These are phyloP conservation scores for Neoniphon sammara DNA, from an alignment of 2,797 vertebrate genomes.

Conservation along the genomic window DNA sequence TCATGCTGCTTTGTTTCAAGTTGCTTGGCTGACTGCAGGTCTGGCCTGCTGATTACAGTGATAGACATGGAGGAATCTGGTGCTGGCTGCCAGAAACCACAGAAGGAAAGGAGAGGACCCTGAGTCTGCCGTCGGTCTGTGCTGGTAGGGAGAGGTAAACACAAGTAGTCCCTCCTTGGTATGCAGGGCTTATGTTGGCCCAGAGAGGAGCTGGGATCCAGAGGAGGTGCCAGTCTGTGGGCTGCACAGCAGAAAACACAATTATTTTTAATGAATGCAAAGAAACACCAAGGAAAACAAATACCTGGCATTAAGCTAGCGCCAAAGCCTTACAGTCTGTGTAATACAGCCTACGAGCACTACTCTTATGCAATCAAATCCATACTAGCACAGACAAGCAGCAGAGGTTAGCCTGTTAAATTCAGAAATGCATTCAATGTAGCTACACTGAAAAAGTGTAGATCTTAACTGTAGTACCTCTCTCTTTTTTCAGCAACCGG, in stretches of 20 bases:
- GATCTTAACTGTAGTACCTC: conserved; percentile 11
- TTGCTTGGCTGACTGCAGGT: conserved; percentile 79
- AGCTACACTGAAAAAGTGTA: conserved; percentile 11
- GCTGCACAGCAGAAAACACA: conserved; percentile 71
- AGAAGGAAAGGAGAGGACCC: conserved; percentile 80
- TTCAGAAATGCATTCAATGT: conserved; percentile 33
- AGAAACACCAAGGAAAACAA: conserved; percentile 60
- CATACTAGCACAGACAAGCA: conserved; percentile 56
- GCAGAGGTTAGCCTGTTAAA: conserved; percentile 26
- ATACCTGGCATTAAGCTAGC: conserved; percentile 45
- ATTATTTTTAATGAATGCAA: conserved; percentile 78
- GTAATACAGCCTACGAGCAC: conserved; percentile 9
- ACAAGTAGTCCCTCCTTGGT: conserved; percentile 83
- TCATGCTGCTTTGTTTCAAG: conserved; percentile 82
- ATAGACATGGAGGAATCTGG: conserved; percentile 88
- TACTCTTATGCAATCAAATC: conserved; percentile 57
- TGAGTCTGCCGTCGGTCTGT: conserved; percentile 80
- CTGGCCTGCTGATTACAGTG: conserved; percentile 88
- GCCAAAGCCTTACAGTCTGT: conserved; percentile 28
- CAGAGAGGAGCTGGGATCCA: conserved; percentile 54
- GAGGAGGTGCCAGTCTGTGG: conserved; percentile 70
- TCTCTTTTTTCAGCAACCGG: not conserved
- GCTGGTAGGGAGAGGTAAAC: conserved; percentile 85
- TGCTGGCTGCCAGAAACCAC: conserved; percentile 86
- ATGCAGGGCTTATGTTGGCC: conserved; percentile 80